These are phyloP conservation scores for Chlorocebus sabaeus DNA, from an alignment of 2,113 vertebrate genomes.

Conservation along the genomic window DNA sequence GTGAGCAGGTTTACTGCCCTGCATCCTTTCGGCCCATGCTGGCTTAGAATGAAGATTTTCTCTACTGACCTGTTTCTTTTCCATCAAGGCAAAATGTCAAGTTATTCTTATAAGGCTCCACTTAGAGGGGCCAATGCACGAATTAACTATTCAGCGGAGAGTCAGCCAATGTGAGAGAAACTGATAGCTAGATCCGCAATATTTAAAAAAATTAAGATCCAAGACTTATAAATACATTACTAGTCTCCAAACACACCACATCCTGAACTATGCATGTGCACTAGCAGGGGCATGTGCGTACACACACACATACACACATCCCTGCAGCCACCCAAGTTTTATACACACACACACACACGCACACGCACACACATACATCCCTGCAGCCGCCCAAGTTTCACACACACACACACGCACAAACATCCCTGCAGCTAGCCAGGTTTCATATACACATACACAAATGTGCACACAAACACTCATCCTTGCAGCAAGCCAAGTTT, in stretches of 20 bases:
- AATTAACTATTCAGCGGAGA: neutral
- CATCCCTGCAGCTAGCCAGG: no score
- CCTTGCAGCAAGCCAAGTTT: no score
- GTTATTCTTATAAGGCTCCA: neutral
- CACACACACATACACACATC: rapidly evolving
- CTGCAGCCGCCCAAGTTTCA: neutral
- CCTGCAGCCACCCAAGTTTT: no score
- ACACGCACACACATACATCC: no score
- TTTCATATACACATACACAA: no score
- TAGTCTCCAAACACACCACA: neutral
- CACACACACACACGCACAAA: no score
- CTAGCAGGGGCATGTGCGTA: neutral
- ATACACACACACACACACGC: no score
- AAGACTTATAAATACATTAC: neutral
- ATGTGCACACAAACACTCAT: no score
- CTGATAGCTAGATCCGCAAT: neutral
- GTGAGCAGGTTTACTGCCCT: neutral
- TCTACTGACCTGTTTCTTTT: neutral
- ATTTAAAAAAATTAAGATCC: neutral
- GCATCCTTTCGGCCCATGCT: neutral
- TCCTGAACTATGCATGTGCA: neutral
- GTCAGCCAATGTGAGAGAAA: neutral
- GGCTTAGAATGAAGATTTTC: neutral
- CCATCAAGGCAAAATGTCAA: neutral
- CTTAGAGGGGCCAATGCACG: neutral